Conservation (phyloP, 2,888 invertebrate species). For the Agonum fuliginosum region DNA sequence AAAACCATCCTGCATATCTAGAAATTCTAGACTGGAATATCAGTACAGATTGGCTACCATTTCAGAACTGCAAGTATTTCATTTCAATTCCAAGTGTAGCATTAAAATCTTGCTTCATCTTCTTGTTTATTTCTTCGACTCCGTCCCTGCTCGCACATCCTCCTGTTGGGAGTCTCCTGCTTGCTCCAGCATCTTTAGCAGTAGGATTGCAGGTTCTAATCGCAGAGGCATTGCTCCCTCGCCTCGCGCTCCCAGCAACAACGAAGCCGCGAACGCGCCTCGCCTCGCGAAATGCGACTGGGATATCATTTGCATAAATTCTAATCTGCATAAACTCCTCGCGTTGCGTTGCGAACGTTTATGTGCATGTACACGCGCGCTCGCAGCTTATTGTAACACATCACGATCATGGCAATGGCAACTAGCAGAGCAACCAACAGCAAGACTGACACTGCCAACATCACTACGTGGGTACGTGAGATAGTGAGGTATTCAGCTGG, state of each 20-base stretch:
- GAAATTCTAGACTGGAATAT: too few species aligned
- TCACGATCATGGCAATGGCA: too few species aligned
- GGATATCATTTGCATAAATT: constrained; percentile 59
- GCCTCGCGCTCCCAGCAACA: constrained; percentile 28
- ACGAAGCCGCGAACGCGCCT: constrained; percentile 12
- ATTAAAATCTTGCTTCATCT: too few species aligned
- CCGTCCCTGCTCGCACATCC: not conserved
- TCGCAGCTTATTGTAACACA: constrained; percentile 53
- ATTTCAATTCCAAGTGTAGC: too few species aligned
- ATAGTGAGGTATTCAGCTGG: not conserved
- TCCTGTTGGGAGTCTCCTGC: not conserved
- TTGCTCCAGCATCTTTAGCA: not conserved
- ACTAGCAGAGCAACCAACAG: not conserved
- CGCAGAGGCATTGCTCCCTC: constrained; percentile 32
- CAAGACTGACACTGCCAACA: not conserved
- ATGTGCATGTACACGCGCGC: constrained; percentile 34
- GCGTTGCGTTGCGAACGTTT: constrained; percentile 48
- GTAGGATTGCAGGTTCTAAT: constrained; percentile 45
- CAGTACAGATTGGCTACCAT: too few species aligned
- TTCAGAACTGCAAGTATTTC: too few species aligned
- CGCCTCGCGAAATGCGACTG: constrained; percentile 53
- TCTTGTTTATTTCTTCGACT: not conserved
- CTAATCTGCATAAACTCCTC: constrained; percentile 57
- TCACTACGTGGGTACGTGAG: constrained; percentile 2
- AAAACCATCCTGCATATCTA: too few species aligned